phyloP scores from a whole-genome alignment of 2,113 vertebrate genomes.

The Coracopsis vasa region DNA sequence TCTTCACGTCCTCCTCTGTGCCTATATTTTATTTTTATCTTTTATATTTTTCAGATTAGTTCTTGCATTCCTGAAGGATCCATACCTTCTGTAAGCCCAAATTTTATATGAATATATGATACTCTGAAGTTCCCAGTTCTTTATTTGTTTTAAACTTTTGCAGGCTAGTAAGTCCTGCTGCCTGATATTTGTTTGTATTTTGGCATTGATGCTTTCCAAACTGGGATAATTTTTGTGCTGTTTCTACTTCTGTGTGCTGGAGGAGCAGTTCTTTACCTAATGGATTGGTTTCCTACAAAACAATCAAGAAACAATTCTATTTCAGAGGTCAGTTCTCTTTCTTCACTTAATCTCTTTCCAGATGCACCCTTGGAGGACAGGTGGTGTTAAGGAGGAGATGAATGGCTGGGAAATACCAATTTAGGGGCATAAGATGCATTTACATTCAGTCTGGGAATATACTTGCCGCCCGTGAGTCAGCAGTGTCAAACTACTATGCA shows the following conservation, averaged over 20 bases:
- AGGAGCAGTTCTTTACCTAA: constrained; percentile 23
- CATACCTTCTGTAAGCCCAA: not conserved
- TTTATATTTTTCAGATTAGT: not conserved
- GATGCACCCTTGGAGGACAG: not conserved
- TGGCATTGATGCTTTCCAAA: not conserved
- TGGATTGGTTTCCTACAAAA: constrained; percentile 29
- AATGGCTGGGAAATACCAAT: constrained; percentile 40
- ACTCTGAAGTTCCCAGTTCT: not conserved
- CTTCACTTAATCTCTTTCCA: constrained; percentile 21
- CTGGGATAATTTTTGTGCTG: not conserved
- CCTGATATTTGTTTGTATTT: not conserved
- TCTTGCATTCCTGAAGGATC: not conserved
- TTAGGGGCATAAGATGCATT: constrained; percentile 26
- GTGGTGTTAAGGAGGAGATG: constrained; percentile 23
- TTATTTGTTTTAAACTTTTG: not conserved
- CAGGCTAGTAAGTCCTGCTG: not conserved
- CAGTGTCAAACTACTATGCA: constrained; percentile 32
- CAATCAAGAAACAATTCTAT: constrained; percentile 52
- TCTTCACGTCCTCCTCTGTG: not conserved
- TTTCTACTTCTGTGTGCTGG: constrained; percentile 4
- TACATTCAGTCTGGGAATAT: constrained; percentile 34
- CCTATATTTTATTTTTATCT: not conserved
- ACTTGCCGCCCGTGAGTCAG: constrained; percentile 31
- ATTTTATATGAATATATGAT: not conserved
- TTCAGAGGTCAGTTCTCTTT: constrained; percentile 46